Evolutionary conservation across 1,140 invertebrate species (phyloP), one percentile per base, ranked within the genome.

Genomic region (Sitodiplosis mosellana): DNA sequence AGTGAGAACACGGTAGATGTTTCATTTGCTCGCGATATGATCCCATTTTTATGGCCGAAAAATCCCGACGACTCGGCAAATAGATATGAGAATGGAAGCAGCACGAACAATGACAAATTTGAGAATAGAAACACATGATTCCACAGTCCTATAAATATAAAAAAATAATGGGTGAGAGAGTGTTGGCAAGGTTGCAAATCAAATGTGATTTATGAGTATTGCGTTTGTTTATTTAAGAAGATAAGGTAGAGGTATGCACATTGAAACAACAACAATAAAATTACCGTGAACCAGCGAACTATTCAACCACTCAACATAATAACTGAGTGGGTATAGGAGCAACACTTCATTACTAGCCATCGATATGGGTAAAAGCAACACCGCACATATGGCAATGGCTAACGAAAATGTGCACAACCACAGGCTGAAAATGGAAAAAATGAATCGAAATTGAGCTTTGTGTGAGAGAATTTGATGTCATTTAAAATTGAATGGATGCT

Each of bases 51-150:
- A 55, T 76, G 80, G 54, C 75, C 89, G 61, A 80, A 76, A 59
- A 99, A 93, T 27, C 95, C 95, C 63, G 95, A 93, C 7, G 93
- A 96, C 69, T 99, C 95, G 15, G 88, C 91, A 63, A 99, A 97
- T 40, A 99, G 75, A 66, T 98, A 98, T 2, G 93, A 88, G 67
- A 99, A 99, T 33, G 94, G 95, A 53, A 99, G 73, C 51, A 97
- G 78, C 43, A 96, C 77, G 65, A 99, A 98, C 19, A 99, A 71
- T 7, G 91, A 89, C 20, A 95, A 58, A 66, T 99, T 99, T 48
- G 92, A 96, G 62, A 97, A 93, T 21, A 97, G 68, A 64, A 99
- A 99, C 41, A 99, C 83, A 63, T 91, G 81, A 68, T 94, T 96
- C 95, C 95, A 99, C 52, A 99, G 67, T 54, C 90, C 90, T 91